Evolutionary conservation across 2,888 invertebrate genomes (phyloP).

Genomic region (Sepiola atlantica): DNA sequence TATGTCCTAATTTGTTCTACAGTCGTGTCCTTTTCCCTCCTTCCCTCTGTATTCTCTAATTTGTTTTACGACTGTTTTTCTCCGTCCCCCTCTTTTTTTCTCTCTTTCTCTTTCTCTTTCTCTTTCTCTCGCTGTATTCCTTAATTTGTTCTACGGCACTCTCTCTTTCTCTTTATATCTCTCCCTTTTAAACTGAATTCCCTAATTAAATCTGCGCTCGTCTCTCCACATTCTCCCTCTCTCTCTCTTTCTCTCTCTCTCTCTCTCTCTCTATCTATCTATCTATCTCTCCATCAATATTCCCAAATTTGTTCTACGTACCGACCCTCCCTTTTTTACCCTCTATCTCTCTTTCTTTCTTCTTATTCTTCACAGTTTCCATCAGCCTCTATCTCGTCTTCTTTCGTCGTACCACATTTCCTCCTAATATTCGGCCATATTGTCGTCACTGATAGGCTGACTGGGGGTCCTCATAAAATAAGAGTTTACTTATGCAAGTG

Average conservation of each 20-base stretch:
- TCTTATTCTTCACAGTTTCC: too few relatives aligned
- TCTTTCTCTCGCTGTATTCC: background rate
- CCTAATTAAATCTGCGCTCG: too few relatives aligned
- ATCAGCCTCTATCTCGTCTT: too few relatives aligned
- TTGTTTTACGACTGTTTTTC: background rate
- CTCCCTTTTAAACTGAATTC: background rate
- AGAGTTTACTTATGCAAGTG: background rate
- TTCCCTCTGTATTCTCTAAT: background rate
- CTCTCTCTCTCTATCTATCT: background rate
- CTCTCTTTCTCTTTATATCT: background rate
- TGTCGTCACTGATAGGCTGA: background rate
- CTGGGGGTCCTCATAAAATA: constrained; percentile 32
- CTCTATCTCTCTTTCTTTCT: too few relatives aligned
- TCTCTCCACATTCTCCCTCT: background rate
- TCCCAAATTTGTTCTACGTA: background rate
- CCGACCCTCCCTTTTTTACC: too few relatives aligned
- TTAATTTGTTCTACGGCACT: background rate
- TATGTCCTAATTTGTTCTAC: background rate
- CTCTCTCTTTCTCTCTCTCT: too few relatives aligned
- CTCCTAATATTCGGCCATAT: background rate
- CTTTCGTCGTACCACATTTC: background rate
- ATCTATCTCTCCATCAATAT: background rate
- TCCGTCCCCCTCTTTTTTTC: background rate
- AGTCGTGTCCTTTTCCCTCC: background rate
- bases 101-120: background rate